Base-by-base conservation (phyloP, 2,113 vertebrate genomes). In the Phalacrocorax pelagicus region DNA sequence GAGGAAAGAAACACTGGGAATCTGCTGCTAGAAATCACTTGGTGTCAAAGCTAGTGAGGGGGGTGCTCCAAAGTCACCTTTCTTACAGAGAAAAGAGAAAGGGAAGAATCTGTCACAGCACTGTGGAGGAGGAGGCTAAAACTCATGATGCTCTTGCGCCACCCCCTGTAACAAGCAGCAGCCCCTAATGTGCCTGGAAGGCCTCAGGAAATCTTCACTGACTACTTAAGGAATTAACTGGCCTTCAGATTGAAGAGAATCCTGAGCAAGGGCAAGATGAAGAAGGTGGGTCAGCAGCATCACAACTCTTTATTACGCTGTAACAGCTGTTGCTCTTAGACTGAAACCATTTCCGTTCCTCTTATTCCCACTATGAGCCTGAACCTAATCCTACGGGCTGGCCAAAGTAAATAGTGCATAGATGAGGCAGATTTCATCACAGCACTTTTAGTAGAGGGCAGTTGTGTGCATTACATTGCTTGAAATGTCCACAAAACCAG, bases 211-310 rank as follows among this genome's bases (percentile, higher is more conserved):
- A 73, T 58, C 0, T 5, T 73, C n/a, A 19, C 29, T 73, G 55
- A 74, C 46, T 86, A 71, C 59, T 52, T 81, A 47, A 58, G 46
- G 63, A 94, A 88, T 86, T 73, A 59, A 47, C 22, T 93, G 79
- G 80, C 79, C 51, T 90, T 86, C 38, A 77, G 63, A 70, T 3
- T 77, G 40, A 90, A 93, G 29, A 94, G 32, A 82, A 70, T 49
- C 11, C 40, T 0, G 0, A 82, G 55, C 74, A 92, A 93, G 47
- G 22, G 16, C 59, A 66, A 66, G 63, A 70, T 75, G 24, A 54
- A 73, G 55, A 79, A 49, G 55, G 23, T 47, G 29, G 54, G 29
- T 55, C 40, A 91, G 44, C 23, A 81, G 42, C 15, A 73, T 0
- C 69, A 36, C 15, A 65, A 22, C 19, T 57, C 65, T 46, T 70